Base-by-base conservation (phyloP, 2,797 vertebrate species). In the Atherinosoma microstoma region DNA sequence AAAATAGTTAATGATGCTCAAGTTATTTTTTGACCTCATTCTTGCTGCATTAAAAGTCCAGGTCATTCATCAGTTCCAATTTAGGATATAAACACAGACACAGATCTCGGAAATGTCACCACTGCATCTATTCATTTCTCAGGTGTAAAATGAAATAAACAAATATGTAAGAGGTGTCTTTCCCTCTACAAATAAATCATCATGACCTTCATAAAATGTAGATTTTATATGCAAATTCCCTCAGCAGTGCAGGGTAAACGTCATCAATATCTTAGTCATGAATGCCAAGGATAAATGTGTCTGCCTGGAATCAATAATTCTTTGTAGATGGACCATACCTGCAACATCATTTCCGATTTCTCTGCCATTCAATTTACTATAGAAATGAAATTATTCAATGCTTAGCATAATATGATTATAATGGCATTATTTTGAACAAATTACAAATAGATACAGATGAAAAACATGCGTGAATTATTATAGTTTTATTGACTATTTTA, bases 201-300 rank as follows among this genome's bases (percentile, higher is more conserved):
- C 83, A 79, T 95, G 94, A 94, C 94, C 94, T 95, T 95, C 91
- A 86, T 90, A 88, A 90, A 93, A 93, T 94, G 87, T 40, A 83
- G 84, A 92, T 94, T 94, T 91, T 87, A 84, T 92, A 93, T 93
- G 90, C 93, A 94, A 94, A 94, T 93, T 87, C 85, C 82, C 69
- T 66, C 67, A 42, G 71, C 78, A 73, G 78, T 79, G 27, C 65
- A 84, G 67, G 49, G 57, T 71, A 86, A 91, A 82, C 75, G 58
- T 92, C 80, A 91, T 93, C 91, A 93, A 94, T 93, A 93, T 84
- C 73, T 87, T 83, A 80, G 83, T 51, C 87, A 88, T 91, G 90
- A 91, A 91, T 90, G 82, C 72, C 82, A 89, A 90, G 91, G 89
- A 92, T 87, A 77, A 89, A 92, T 87, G 81, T 59, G 56, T 87